Evolutionary conservation across 2,888 invertebrate genomes (phyloP), one percentile per base, ranked within the genome.

Genomic region (Thymelicus acteon): DNA sequence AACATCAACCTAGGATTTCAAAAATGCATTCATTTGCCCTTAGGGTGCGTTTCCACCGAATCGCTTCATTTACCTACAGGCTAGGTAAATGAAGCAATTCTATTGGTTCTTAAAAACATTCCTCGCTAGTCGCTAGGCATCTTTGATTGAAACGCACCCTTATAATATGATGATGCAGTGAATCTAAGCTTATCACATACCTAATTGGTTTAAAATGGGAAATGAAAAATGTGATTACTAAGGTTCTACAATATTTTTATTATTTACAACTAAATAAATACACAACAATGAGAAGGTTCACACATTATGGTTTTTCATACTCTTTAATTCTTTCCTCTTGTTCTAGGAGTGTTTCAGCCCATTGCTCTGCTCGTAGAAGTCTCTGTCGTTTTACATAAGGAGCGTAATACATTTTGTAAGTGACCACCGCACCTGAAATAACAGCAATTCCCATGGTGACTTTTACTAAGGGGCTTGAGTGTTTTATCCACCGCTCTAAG

Each of bases 381-480:
- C 82, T 83, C 72, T 83, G 77, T 49, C 79, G 82, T 31, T 68
- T 84, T 1, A 76, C 72, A 66, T 87, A 85, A 1, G 93, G 93
- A 8, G 77, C 78, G 48, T 89, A 86, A 62, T 83, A 74, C 40
- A 76, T 76, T 75, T 81, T 90, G 71, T 93, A 81, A 5, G 75
- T 31, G 2, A 89, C 77, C 6, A 85, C 82, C 15, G 81, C n/a
- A 1, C 74, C 79, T 60, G 92, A 85, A 24, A 89, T 88, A 44
- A 92, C n/a, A 13, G 89, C 84, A 72, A 93, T 74, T 19, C 86
- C 89, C 88, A 90, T 89, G n/a, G 91, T 78, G 49, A 82, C 81
- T 77, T 92, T 93, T 5, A 86, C 78, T 37, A 88, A 57, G 7
- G 90, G 89, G 69, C 86, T 85, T 10, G 92, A 83, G 7, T 79